phyloP scores from a whole-genome alignment of 1,140 invertebrate genomes.

The Maconellicoccus hirsutus region DNA sequence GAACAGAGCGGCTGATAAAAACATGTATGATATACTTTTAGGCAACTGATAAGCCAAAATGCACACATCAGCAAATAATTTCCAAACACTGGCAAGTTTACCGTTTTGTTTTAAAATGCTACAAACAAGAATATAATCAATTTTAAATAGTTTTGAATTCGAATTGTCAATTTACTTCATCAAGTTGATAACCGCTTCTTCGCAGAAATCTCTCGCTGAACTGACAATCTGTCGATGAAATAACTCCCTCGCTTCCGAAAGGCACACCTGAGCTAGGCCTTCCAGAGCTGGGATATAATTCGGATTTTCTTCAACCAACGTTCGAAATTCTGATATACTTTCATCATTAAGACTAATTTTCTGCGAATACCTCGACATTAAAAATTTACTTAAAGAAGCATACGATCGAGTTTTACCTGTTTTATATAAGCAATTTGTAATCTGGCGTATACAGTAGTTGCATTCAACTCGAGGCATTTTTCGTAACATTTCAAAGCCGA shows the following conservation, averaged over 20 bases:
- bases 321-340: constrained; percentile 54
- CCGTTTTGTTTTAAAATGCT: background rate
- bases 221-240: constrained; percentile 49
- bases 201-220: constrained; percentile 50
- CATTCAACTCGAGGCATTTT: background rate
- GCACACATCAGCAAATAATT: constrained; percentile 2
- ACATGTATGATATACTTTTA: background rate
- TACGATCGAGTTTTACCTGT: constrained; percentile 21
- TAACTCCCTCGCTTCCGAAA: constrained; percentile 49
- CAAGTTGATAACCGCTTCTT: constrained; percentile 49
- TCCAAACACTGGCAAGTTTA: background rate
- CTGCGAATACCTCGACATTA: constrained; percentile 29
- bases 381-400: background rate
- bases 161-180: constrained; percentile 36
- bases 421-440: constrained; percentile 10
- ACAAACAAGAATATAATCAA: background rate
- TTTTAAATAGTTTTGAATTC: too few relatives aligned
- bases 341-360: constrained; percentile 55
- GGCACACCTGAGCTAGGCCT: constrained; percentile 59
- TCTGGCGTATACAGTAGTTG: background rate
- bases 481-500: constrained; percentile 15
- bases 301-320: constrained; percentile 48
- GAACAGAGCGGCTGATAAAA: background rate
- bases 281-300: constrained; percentile 63
- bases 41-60: background rate